Evolutionary conservation across 2,113 vertebrate species (phyloP), one percentile per base, ranked within the genome.

Genomic region (Phodopus roborovskii): DNA sequence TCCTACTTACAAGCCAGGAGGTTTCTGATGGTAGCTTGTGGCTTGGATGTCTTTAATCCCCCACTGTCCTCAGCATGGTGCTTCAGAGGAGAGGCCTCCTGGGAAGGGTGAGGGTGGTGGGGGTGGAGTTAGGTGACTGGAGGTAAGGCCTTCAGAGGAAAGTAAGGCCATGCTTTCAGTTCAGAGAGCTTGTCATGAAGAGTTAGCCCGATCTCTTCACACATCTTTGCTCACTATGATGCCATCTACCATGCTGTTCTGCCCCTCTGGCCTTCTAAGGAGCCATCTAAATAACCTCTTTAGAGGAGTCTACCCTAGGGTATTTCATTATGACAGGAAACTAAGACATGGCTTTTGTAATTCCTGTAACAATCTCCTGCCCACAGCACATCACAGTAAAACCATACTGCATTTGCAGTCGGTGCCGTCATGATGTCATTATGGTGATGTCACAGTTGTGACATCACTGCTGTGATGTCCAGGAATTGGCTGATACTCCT

Each of bases 391-490:
- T 73, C 30, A 62, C 4, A 26, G 26, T 7, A 6, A 45, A 48
- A 13, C 26, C 11, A 30, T 1, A 28, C 1, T 4, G 16, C 7
- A 20, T 10, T 79, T 33, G 24, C 0, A 3, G 71, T 19, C 64
- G 13, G 1, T 2, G 15, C 24, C 50, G 42, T 85, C 42, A 42
- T 56, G 53, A 56, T 36, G 4, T 56, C 77, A 79, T 20, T 11
- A 4, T 30, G 33, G 28, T 78, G 26, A 10, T 30, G 48, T 16
- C 7, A 50, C 45, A 3, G 8, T 42, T n/a, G 30, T 3, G 0
- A 53, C 19, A 7, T 74, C 73, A 42, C 15, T 30, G 12, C 60
- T 33, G 30, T 9, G 0, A 33, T 53, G 28, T 83, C n/a, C 56
- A 62, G 56, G 62, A 83, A 83, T 9, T 83, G 82, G 17, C 82